Base-by-base conservation (phyloP, 2,113 vertebrate genomes). In the Megaceryle maxima region DNA sequence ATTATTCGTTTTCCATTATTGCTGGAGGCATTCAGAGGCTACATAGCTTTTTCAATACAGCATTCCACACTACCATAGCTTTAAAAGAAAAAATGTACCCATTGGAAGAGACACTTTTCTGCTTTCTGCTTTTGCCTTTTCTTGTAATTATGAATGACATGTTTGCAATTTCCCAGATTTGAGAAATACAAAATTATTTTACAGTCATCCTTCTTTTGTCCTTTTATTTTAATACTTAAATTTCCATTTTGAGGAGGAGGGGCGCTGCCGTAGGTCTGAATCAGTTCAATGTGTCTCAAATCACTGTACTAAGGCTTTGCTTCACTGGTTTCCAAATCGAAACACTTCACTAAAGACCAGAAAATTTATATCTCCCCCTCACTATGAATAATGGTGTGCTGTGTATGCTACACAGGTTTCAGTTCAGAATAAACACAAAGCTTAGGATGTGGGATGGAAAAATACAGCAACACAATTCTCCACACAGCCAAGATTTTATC, bases 121-220 rank as follows among this genome's bases (percentile, higher is more conserved):
- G 97, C 87, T 95, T 95, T 97, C 56, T 94, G 68, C 91, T 96
- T 97, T 96, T 96, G 62, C 89, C 90, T 96, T 97, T 97, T 91
- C 86, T 94, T 82, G 92, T 96, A 96, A 96, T 93, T 92, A 96
- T 96, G 92, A 97, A 92, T 97, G 66, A 96, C 97, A 96, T 93
- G 86, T 93, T 97, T 97, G 90, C 93, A 97, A 97, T 96, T 96
- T 97, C 68, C 93, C 92, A 97, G 85, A 88, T 97, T 92, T 96
- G 72, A 97, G 92, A 88, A 97, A 94, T 41, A 90, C 31, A 63
- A 92, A 96, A 97, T 97, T 96, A 96, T 95, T 92, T 94, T 95
- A 64, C 83, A 96, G 92, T 90, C 69, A 95, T 91, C 88, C 33
- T 91, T 74, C 96, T 97, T 96, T 96, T 97, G 92, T 96, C 88